Base-by-base conservation (phyloP, 2,113 vertebrate species). In the Seriola dumerili region DNA sequence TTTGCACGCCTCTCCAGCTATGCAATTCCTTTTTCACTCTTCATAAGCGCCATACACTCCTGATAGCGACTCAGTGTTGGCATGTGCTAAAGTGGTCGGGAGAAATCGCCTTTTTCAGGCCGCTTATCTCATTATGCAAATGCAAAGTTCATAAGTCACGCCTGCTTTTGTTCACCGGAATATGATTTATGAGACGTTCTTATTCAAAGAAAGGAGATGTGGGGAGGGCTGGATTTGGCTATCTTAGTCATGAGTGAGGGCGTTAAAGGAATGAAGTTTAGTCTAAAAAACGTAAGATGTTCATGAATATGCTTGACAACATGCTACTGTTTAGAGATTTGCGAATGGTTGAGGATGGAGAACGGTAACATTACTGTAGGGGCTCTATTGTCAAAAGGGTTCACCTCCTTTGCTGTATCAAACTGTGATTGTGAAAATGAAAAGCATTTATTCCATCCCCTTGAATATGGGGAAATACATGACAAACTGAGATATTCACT, bases 61-160 rank as follows among this genome's bases (percentile, higher is more conserved):
- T 68, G 64, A 68, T 8, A n/a, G 63, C 5, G 23, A 63, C 52
- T 54, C 72, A 46, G 65, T 66, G 54, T 65, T 10, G 2, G 29
- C 38, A 23, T 52, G 52, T 4, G 5, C 58, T 29, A n/a, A 69
- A 1, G 17, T 23, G 32, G 23, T 57, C 34, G 52, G 13, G 66
- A 72, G 58, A 86, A 85, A 73, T 84, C 14, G 5, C 70, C 54
- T 85, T 86, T 83, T 89, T 73, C 81, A 83, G 85, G 70, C 76
- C 52, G 68, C 82, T 92, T 91, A 94, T 94, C 83, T 90, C 81
- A 91, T 94, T 94, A 94, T 93, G 89, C 80, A 92, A 93, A 94
- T 92, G 46, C 9, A 57, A 69, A 85, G 86, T 90, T 92, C 91
- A 93, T 90, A 89, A 91, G 90, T 93, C 91, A 93, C 25, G 48